Base-by-base conservation (phyloP, 2,113 vertebrate genomes). In the Monopterus albus region DNA sequence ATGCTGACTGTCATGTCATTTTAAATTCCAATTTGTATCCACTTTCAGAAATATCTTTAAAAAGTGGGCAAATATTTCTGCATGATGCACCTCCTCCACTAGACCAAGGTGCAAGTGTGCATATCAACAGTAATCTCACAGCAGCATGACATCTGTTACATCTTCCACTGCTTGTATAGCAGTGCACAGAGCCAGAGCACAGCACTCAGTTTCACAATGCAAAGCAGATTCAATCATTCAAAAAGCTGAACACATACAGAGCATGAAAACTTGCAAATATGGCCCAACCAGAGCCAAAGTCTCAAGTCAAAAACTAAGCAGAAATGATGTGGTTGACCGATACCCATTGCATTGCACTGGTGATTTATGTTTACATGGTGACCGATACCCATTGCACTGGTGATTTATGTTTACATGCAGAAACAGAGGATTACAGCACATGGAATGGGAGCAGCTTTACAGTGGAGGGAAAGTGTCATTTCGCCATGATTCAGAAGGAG, bases 281-380 rank as follows among this genome's bases (percentile, higher is more conserved):
- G 4, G 12, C 13, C 7, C 14, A 23, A 39, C 36, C 28, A 13
- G 1, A 3, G 25, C 25, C 43, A 55, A 62, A 64, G 23, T 58
- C 38, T 29, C 4, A 0, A 59, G 33, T 13, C 45, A 72, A 11
- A 52, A 20, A 28, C 39, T 29, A 25, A 70, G 17, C 33, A 61
- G 20, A 52, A 59, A 67, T 18, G 0, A 18, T 14, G 40, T 18
- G n/a, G n/a, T n/a, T n/a, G n/a, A 72, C 21, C 26, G 6, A 66
- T 25, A n/a, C 23, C n/a, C n/a, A n/a, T n/a, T n/a, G n/a, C 39
- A 42, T 7, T 4, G 9, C 35, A 23, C 9, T 17, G 20, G 11
- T 29, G 50, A 57, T 75, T 55, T 55, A 28, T 74, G 61, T 61
- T 82, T 46, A 57, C 72, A 72, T 73, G 67, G n/a, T n/a, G n/a